Conservation (phyloP, 2,113 vertebrate species). For the Ochotona princeps region DNA sequence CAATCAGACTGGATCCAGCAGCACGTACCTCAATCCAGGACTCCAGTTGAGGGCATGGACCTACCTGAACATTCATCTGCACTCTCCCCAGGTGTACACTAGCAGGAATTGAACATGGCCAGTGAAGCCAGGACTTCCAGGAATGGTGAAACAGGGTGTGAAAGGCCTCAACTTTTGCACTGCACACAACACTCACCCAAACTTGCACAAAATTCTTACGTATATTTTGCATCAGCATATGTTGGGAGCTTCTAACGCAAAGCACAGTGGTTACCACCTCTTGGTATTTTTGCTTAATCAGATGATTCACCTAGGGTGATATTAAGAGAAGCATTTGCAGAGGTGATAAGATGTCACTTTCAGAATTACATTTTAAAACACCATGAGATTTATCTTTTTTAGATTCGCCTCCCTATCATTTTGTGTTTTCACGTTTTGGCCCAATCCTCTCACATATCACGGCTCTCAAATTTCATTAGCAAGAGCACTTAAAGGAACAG, state of each 20-base stretch:
- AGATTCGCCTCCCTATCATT: neutral
- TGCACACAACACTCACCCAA: too few relatives aligned
- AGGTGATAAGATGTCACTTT: neutral
- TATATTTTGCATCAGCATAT: neutral
- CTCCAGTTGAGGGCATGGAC: too few relatives aligned
- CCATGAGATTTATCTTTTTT: neutral
- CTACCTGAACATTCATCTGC: too few relatives aligned
- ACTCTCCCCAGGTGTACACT: too few relatives aligned
- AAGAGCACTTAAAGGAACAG: neutral
- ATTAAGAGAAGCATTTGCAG: neutral
- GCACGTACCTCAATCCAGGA: too few relatives aligned
- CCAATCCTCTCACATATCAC: fast-evolving
- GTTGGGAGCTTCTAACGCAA: neutral
- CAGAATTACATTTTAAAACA: neutral
- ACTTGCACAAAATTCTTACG: too few relatives aligned
- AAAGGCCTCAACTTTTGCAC: too few relatives aligned
- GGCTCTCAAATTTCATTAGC: neutral
- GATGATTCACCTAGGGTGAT: neutral
- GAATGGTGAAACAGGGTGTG: too few relatives aligned
- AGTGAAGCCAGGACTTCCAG: too few relatives aligned
- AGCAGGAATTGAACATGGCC: too few relatives aligned
- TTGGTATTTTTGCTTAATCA: neutral
- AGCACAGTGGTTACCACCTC: neutral
- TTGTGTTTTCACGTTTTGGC: neutral
- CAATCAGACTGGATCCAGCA: too few relatives aligned